Conservation (phyloP, 2,888 invertebrate genomes). For the Epirrhoe tristata region DNA sequence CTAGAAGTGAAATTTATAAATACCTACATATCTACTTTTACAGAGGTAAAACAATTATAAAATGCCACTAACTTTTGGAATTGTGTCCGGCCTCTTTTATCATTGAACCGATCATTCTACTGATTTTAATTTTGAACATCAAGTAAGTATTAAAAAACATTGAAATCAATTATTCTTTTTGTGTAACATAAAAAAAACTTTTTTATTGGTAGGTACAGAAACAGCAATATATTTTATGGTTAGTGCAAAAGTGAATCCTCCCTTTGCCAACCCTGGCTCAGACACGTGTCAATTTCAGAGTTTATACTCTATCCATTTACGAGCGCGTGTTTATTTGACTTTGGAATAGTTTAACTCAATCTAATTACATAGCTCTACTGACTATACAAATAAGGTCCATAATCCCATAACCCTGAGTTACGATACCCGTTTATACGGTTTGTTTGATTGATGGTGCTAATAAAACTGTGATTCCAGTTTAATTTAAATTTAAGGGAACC, state of each 20-base stretch:
- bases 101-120: too few relatives aligned
- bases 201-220: neutral
- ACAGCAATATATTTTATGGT: conserved; percentile 1
- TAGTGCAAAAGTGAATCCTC: conserved; percentile 8
- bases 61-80: too few relatives aligned
- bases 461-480: conserved; percentile 84
- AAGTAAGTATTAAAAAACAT: neutral
- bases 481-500: conserved; percentile 84
- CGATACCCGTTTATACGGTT: conserved; percentile 63
- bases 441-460: conserved; percentile 84
- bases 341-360: conserved; percentile 65
- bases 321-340: conserved; percentile 82
- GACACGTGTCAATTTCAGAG: conserved; percentile 75
- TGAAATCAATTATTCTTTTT: neutral
- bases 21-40: too few relatives aligned
- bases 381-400: conserved; percentile 59
- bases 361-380: conserved; percentile 56
- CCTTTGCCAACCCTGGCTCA: conserved; percentile 57
- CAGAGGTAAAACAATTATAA: too few relatives aligned
- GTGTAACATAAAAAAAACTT: neutral
- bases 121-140: too few relatives aligned
- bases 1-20: too few relatives aligned
- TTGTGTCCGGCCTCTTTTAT: too few relatives aligned
- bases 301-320: conserved; percentile 80
- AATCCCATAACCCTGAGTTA: conserved; percentile 54